Evolutionary conservation across 2,888 invertebrate genomes (phyloP), one percentile per base, ranked within the genome.

Genomic region (Tetragonula carbonaria): DNA sequence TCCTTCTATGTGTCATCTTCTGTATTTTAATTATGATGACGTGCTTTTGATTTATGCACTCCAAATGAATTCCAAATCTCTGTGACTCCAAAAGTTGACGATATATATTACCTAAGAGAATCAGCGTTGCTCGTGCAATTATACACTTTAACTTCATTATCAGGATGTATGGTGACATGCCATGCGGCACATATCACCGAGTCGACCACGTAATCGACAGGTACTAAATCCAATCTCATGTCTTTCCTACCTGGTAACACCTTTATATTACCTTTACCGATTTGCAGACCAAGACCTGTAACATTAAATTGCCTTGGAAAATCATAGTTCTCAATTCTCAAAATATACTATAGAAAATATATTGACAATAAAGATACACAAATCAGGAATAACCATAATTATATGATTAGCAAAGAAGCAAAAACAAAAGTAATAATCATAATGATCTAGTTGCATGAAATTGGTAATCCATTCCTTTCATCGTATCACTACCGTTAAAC

Each of bases 161-260:
- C 94, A 71, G n/a, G n/a, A 91, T 82, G 79, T 55, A 95, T 95
- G 51, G 95, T 95, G 28, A 95, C 95, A 90, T 97, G 96, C 97
- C 98, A 98, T 0, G 98, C 98, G 0, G 98, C 97, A 50, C 97
- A 96, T 80, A 99, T 97, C 93, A 99, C 96, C 55, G 97, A 97
- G 95, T 98, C 98, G 76, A 98, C 97, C 1, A 98, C 98, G 92
- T 98, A 96, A 94, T 99, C 99, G 0, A 99, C 98, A 0, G 99
- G 99, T 51, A 99, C 97, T 77, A 99, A 95, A 94, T 99, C 99
- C 74, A 98, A 97, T 8, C 97, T 96, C 66, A 97, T 96, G 55
- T 96, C 95, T 85, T 96, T 96, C 76, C 97, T 96, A 84, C 98
- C 98, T 74, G 97, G 95, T 94, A 98, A 97, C 63, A 96, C 96